Evolutionary conservation across 1,140 invertebrate species (phyloP).

Genomic region (Apis dorsata): DNA sequence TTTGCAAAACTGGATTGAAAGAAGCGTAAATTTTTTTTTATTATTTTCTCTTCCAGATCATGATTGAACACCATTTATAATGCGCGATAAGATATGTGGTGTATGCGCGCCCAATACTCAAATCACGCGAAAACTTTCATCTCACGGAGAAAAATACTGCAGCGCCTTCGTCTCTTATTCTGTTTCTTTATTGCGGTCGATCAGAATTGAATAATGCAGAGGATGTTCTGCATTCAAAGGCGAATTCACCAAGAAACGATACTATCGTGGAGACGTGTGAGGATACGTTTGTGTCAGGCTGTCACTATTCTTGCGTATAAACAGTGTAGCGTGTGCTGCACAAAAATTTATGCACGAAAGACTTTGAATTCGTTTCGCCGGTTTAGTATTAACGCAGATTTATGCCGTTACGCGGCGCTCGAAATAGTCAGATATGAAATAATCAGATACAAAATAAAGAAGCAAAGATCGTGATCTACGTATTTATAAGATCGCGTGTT

Average conservation of each 20-base stretch:
- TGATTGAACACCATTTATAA: constrained; percentile 6
- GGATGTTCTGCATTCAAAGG: constrained; percentile 55
- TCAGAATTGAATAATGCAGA: constrained; percentile 74
- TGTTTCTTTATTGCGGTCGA: constrained; percentile 70
- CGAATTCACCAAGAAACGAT: constrained; percentile 6
- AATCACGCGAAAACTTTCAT: constrained; percentile 28
- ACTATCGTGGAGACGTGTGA: constrained; percentile 17
- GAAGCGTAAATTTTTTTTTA: not conserved
- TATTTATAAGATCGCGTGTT: no score
- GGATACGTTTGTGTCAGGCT: constrained; percentile 1
- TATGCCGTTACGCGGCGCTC: not conserved
- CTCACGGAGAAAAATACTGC: constrained; percentile 42
- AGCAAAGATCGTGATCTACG: no score
- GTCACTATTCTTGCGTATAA: no score
- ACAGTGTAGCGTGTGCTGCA: not conserved
- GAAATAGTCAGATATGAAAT: not conserved
- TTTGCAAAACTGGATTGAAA: not conserved
- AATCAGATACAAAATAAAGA: not conserved
- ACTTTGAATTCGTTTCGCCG: constrained; percentile 17
- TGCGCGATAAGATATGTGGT: not conserved
- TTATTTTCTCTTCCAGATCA: not conserved
- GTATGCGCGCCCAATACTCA: not conserved
- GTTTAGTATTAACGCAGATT: constrained; percentile 24
- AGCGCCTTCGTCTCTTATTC: constrained; percentile 59
- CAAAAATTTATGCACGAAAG: constrained; percentile 23